These are phyloP conservation scores for Parnassius smintheus DNA, from an alignment of 2,888 invertebrate species.

Conservation along the genomic window DNA sequence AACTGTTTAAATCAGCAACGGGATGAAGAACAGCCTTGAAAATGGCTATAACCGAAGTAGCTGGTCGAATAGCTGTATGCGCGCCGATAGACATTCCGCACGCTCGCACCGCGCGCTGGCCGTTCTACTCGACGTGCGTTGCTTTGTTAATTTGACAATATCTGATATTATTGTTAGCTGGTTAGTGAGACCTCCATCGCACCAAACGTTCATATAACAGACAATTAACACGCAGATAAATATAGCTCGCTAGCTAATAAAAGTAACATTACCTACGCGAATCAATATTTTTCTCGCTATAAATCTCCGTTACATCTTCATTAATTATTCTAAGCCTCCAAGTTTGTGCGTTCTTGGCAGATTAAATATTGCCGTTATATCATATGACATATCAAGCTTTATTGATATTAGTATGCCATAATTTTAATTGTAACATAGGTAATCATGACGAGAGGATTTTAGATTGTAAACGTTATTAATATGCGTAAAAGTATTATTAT, in stretches of 20 bases:
- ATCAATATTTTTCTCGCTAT: no score
- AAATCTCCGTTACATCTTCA: no score
- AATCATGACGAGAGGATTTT: no score
- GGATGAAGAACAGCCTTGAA: conserved; percentile 27
- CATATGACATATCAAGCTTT: no score
- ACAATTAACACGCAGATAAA: conserved; percentile 11
- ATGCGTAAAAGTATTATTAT: neutral
- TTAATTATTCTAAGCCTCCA: no score
- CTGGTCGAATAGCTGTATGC: conserved; percentile 30
- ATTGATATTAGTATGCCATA: no score
- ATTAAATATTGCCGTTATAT: no score
- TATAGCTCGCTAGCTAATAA: neutral
- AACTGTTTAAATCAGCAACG: conserved; percentile 1
- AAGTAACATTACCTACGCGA: no score
- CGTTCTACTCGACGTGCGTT: conserved; percentile 35
- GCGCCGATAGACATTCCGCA: conserved; percentile 35
- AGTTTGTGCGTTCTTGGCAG: no score
- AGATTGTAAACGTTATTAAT: no score
- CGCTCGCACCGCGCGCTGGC: conserved; percentile 30
- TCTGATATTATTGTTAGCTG: conserved; percentile 34
- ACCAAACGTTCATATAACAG: conserved; percentile 3
- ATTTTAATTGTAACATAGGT: no score
- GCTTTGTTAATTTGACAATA: conserved; percentile 37
- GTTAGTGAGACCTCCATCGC: conserved; percentile 28
- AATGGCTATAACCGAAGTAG: conserved; percentile 25